These are phyloP conservation scores for Acanthococcus lagerstroemiae DNA, from an alignment of 2,888 invertebrate species.

Conservation along the genomic window DNA sequence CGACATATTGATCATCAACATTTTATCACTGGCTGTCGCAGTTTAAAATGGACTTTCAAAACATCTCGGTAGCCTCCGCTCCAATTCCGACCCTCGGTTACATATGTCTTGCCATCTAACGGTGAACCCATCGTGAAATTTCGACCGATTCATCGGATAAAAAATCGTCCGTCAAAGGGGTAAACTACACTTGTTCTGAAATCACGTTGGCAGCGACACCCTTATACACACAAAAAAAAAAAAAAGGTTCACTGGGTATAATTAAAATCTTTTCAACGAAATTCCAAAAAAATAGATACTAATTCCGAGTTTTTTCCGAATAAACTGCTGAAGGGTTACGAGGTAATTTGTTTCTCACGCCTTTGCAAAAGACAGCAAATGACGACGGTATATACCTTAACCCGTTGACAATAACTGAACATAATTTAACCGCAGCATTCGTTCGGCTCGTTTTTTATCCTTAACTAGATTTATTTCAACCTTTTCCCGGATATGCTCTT, in stretches of 20 bases:
- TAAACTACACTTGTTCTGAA: background rate
- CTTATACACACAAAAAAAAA: background rate
- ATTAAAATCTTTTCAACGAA: constrained; percentile 8
- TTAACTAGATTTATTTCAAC: too few relatives aligned
- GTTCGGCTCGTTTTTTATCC: background rate
- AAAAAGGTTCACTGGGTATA: background rate
- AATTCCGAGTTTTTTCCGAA: background rate
- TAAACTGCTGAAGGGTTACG: constrained; percentile 8
- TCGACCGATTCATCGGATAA: background rate
- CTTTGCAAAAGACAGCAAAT: constrained; percentile 27
- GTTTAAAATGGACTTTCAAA: too few relatives aligned
- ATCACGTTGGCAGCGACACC: background rate
- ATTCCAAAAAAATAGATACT: constrained; percentile 4
- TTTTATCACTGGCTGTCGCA: too few relatives aligned
- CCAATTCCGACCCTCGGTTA: too few relatives aligned
- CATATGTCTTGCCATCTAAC: too few relatives aligned
- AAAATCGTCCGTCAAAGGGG: background rate
- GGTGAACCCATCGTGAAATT: background rate
- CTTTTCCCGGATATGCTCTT: too few relatives aligned
- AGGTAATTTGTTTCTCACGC: constrained; percentile 28
- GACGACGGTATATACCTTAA: constrained; percentile 24
- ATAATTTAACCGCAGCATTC: constrained; percentile 22
- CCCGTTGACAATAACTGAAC: constrained; percentile 24
- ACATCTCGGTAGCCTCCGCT: too few relatives aligned
- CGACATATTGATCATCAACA: too few relatives aligned